A percentile compares a stretch with the other conserved stretches of the same genome.
These are phyloP conservation scores for Drosophila arawakana DNA, from an alignment of 1,140 invertebrate species.

Conservation along the genomic window DNA sequence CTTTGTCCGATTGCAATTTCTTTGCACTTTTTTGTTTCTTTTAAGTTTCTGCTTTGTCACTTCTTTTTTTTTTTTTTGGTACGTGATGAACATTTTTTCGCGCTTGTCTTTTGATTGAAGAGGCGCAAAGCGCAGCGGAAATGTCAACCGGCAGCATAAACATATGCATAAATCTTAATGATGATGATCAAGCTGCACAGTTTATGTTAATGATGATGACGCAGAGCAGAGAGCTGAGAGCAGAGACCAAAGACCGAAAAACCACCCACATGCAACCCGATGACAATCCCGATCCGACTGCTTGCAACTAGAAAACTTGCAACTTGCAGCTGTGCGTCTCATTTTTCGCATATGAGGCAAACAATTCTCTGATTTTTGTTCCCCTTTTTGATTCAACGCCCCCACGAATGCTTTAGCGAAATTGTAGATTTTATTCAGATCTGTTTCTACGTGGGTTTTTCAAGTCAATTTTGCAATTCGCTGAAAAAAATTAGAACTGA, in stretches of 20 bases:
- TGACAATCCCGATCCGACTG: slow-evolving; percentile 2
- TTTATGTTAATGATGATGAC: slow-evolving; percentile 53
- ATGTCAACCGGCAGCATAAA: slow-evolving; percentile 76
- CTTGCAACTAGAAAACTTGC: slow-evolving; percentile 12
- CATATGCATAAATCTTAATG: slow-evolving; percentile 79
- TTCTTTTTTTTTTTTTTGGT: slow-evolving; percentile 34
- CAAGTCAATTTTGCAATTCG: slow-evolving; percentile 15
- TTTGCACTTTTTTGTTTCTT: slow-evolving; percentile 17
- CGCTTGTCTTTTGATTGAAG: slow-evolving; percentile 76
- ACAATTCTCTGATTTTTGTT: slow-evolving; percentile 49
- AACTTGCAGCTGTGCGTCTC: slow-evolving; percentile 60
- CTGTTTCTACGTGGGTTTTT: slow-evolving; percentile 37
- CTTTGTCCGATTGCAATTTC: slow-evolving; percentile 43
- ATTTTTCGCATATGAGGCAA: slow-evolving; percentile 66
- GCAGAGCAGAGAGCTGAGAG: slow-evolving; percentile 24
- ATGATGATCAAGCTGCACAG: slow-evolving; percentile 26
- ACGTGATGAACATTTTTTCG: slow-evolving; percentile 65
- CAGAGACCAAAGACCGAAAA: slow-evolving; percentile 32
- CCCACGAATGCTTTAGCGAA: slow-evolving; percentile 52
- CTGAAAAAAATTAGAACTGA: slow-evolving; percentile 5
- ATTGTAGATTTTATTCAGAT: slow-evolving; percentile 43
- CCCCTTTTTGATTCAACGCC: slow-evolving; percentile 62
- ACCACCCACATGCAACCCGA: slow-evolving; percentile 63
- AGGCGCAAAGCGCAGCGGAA: slow-evolving; percentile 60
- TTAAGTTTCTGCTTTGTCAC: neutral